Base-by-base conservation (phyloP, 92 coral and sea anemone species). In the Palythoa caribaeorum region DNA sequence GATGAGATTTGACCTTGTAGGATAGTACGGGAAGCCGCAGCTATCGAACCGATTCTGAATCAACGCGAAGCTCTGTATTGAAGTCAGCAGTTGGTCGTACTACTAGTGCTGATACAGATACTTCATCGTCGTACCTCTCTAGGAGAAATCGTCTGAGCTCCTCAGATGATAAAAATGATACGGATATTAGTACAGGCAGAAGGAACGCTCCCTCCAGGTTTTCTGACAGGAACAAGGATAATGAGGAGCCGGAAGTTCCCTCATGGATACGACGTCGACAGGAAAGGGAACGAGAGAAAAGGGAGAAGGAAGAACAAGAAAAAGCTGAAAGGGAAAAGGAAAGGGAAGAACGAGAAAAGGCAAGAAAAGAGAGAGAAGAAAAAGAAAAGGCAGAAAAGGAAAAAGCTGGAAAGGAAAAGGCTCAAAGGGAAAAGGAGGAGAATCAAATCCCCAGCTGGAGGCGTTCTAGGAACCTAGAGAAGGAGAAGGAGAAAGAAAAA, bases 261-360 rank as follows among this genome's bases (percentile, higher is more conserved):
- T 81, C 94, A 9, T 95, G 99, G 95, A 88, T 93, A 79, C 80
- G 87, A 52, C 91, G 98, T 71, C 84, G 88, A 70, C 88, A 88
- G 85, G 96, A 96, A 79, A 87, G 94, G 74, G 98, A 97, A 81
- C 90, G 74, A 77, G 95, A 96, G 79, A 90, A 96, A 75, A 94
- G 87, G 78, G 87, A 85, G 83, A 88, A 92, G 37, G 87, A 87
- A 66, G 83, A 91, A 73, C 79, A 86, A 50, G 93, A 90, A 37
- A 89, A 85, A 73, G 91, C 68, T 20, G 94, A 93, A 75, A 89
- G 86, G 65, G 92, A 92, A 53, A 92, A 92, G 20, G 94, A 89
- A 85, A 86, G 76, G 63, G 96, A 55, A 35, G 83, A 80, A 38
- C 79, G 78, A 71, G 96, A 90, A 68, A 92, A 88, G 35, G 96